These are phyloP conservation scores for Epistrophe grossulariae DNA, from an alignment of 2,888 invertebrate genomes.

Conservation along the genomic window DNA sequence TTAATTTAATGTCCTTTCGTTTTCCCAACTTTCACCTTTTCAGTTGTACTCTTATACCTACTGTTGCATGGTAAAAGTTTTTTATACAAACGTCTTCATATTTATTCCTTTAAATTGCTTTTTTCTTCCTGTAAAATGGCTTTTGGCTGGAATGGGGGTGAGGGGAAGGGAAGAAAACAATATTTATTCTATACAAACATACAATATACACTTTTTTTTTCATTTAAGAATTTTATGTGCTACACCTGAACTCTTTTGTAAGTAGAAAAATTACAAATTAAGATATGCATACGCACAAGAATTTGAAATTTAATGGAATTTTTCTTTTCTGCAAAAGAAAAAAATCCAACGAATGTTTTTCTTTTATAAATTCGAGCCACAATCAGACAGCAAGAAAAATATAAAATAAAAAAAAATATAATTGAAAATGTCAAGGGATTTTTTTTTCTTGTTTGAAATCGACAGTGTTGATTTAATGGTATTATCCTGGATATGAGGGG, in stretches of 20 bases:
- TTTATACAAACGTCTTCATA: constrained; percentile 65
- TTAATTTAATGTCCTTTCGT: constrained; percentile 74
- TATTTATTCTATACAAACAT: constrained; percentile 56
- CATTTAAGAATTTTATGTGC: constrained; percentile 57
- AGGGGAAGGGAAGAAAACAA: constrained; percentile 28
- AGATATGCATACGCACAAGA: constrained; percentile 35
- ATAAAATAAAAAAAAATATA: constrained; percentile 44
- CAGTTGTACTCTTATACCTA: not conserved
- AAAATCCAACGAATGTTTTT: not conserved
- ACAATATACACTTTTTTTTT: not conserved
- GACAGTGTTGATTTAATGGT: constrained; percentile 59
- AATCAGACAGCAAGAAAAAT: constrained; percentile 21
- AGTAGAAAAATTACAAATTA: constrained; percentile 41
- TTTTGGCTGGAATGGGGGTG: constrained; percentile 20
- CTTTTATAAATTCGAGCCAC: constrained; percentile 5
- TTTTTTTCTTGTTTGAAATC: constrained; percentile 43
- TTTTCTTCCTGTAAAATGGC: constrained; percentile 44
- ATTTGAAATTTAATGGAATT: constrained; percentile 54
- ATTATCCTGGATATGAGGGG: constrained; percentile 28
- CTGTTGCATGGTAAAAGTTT: constrained; percentile 62
- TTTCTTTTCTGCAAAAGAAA: not conserved
- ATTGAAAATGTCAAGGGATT: constrained; percentile 44
- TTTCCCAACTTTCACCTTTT: constrained; percentile 65
- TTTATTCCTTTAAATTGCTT: constrained; percentile 72
- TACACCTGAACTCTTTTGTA: constrained; percentile 71